Conservation (phyloP, 64 coral and sea anemone genomes). For the Orbicella faveolata region DNA sequence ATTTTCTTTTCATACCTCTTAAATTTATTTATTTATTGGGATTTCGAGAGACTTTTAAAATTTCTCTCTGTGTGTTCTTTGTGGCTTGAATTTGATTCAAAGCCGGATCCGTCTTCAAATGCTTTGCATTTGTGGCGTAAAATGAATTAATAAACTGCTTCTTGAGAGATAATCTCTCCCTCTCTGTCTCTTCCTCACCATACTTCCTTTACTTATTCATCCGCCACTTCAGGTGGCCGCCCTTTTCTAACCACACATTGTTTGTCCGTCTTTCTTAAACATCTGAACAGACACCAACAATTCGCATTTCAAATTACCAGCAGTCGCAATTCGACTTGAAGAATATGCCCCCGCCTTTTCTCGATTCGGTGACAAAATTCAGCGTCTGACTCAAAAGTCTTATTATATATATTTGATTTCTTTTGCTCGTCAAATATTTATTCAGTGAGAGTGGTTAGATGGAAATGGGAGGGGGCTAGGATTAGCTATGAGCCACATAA, state of each 20-base stretch:
- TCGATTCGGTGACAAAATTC: not conserved
- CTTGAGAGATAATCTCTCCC: conserved; percentile 10
- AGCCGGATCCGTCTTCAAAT: not conserved
- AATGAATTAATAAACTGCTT: conserved; percentile 26
- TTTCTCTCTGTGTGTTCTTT: too few relatives aligned
- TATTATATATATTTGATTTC: not conserved
- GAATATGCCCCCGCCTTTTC: not conserved
- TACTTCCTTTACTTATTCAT: conserved; percentile 35
- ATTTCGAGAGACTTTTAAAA: not conserved
- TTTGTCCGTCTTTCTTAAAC: not conserved
- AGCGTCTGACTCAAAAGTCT: not conserved
- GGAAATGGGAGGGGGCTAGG: conserved; percentile 23
- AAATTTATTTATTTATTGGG: not conserved
- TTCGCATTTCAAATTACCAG: not conserved
- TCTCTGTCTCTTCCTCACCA: not conserved
- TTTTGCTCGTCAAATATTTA: conserved; percentile 32
- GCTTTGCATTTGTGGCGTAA: conserved; percentile 17
- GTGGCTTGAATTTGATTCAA: not conserved
- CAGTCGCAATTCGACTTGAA: not conserved
- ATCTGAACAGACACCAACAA: not conserved
- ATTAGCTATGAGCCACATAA: conserved; percentile 24
- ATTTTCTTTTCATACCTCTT: too few relatives aligned
- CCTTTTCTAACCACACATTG: conserved; percentile 6
- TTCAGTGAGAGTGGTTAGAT: not conserved
- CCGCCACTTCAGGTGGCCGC: conserved; percentile 17